phyloP scores from a whole-genome alignment of 2,797 vertebrate species.

The Microcaecilia unicolor region DNA sequence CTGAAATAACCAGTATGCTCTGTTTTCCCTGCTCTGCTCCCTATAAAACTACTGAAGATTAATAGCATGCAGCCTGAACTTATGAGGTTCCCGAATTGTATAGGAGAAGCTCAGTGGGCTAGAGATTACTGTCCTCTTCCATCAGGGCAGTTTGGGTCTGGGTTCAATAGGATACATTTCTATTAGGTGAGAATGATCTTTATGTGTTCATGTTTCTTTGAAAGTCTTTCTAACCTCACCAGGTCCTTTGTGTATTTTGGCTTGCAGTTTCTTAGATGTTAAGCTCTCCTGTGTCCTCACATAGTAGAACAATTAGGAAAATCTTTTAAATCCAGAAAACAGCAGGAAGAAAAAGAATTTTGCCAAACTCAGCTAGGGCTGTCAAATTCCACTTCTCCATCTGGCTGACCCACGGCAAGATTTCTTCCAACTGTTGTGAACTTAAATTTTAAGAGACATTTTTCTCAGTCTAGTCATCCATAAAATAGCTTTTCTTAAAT shows the following conservation, averaged over 20 bases:
- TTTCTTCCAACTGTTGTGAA: no score
- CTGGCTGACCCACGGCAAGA: neutral
- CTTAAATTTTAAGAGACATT: no score
- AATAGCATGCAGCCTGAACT: no score
- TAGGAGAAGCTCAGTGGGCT: neutral
- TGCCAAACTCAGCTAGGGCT: accelerated
- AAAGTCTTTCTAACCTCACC: neutral
- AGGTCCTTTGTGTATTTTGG: neutral
- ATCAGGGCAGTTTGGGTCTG: accelerated
- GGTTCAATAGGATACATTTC: accelerated
- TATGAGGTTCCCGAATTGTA: no score
- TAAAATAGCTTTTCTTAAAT: no score
- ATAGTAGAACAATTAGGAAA: neutral
- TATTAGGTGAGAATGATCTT: accelerated
- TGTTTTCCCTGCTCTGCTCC: no score
- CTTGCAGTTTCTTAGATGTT: accelerated
- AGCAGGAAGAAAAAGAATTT: neutral
- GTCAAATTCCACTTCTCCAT: accelerated
- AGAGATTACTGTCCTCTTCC: no score
- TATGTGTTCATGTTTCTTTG: neutral
- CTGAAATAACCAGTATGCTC: no score
- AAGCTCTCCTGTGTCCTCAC: slow-evolving; percentile 1
- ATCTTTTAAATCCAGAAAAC: neutral
- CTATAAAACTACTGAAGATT: no score
- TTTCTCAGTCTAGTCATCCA: no score